Evolutionary conservation across 2,797 vertebrate species (phyloP), one percentile per base, ranked within the genome.

Genomic region (Enteromius radiatus): DNA sequence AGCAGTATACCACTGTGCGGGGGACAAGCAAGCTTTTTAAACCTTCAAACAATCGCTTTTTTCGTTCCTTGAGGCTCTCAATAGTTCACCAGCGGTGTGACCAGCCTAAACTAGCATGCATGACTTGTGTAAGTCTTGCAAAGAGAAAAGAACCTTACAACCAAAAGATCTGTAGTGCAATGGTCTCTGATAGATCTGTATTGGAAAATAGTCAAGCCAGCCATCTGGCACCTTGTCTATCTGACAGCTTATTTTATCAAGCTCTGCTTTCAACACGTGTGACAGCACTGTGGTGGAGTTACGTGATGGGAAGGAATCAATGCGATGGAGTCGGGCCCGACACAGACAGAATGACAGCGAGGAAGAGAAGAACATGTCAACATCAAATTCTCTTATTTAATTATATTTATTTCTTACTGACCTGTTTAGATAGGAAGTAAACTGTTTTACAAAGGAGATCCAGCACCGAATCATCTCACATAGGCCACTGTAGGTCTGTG

Each of bases 191-290:
- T 36, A 71, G 79, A 45, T 79, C 77, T 79, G 45, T 41, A 54
- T 26, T 81, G 61, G 31, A 56, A 68, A 56, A 31, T 43, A 76
- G 36, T 68, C 63, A 45, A 59, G 38, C 52, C 36, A 33, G 64
- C 28, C 41, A 77, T 77, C 81, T 69, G 73, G 64, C 73, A 77
- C 52, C 81, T 68, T 59, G 71, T 75, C 70, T n/a, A 33, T 76
- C 49, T 49, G 49, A 83, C 64, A 68, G 81, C 73, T 47, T 69
- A 54, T 74, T 81, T 75, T 54, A 64, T 82, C 70, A 78, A 69
- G 64, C 64, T 49, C 54, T 77, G 38, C 52, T 78, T 70, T 77
- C 54, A 47, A 76, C 74, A 83, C 9, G 8, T 70, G 75, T 70
- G 74, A 77, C 52, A 26, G 49, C 73, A 28, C 21, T 26, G 41